Conservation (phyloP, 23 tunicate species). For the Ascidia mentula region DNA sequence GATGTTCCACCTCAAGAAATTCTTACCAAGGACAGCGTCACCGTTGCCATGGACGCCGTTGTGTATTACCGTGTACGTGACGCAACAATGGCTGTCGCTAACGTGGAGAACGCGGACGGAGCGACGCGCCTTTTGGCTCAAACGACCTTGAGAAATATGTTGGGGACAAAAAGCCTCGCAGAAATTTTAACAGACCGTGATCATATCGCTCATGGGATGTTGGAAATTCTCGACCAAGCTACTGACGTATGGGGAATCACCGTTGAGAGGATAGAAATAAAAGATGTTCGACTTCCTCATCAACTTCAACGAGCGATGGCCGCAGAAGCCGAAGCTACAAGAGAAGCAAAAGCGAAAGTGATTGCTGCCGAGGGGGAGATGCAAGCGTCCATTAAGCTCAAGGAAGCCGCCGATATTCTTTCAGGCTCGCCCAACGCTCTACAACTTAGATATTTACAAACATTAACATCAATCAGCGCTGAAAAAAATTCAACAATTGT, state of each 20-base stretch:
- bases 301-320: conserved; percentile 98
- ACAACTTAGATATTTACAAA: conserved; percentile 90
- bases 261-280: conserved; percentile 88
- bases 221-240: conserved; percentile 55
- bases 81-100: conserved; percentile 64
- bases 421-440: conserved; percentile 83
- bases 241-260: conserved; percentile 96
- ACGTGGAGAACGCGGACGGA: conserved; percentile 82
- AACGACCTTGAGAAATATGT: conserved; percentile 89
- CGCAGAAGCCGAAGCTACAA: conserved; percentile 94
- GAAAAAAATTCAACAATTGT: conserved; percentile 94
- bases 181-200: conserved; percentile 88
- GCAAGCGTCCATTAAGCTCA: conserved; percentile 83
- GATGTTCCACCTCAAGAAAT: conserved; percentile 98
- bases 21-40: conserved; percentile 88
- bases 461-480: conserved; percentile 82
- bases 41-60: conserved; percentile 92
- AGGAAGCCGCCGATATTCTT: conserved; percentile 94
- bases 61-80: conserved; percentile 79
- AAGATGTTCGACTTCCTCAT: conserved; percentile 82
- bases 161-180: conserved; percentile 73
- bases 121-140: conserved; percentile 93
- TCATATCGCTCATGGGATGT: conserved; percentile 73
- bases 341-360: conserved; percentile 96
- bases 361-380: conserved; percentile 99